These are phyloP conservation scores for Athripsodes cinereus DNA, from an alignment of 2,888 invertebrate genomes.

Conservation along the genomic window DNA sequence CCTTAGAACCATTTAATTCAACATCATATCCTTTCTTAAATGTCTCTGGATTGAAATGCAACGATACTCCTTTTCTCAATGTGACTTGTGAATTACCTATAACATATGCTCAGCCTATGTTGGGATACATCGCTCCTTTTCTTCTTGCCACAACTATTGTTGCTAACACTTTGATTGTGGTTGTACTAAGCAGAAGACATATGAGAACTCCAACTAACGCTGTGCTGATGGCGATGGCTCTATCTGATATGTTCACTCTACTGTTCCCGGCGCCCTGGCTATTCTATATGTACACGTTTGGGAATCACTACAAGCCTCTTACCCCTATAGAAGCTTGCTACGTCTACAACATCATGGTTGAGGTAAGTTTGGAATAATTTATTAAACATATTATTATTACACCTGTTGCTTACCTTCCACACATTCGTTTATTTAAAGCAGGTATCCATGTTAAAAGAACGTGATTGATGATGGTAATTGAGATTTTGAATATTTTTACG, in stretches of 20 bases:
- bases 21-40: conserved; percentile 3
- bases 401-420: too few relatives aligned
- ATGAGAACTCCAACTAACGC: conserved; percentile 90
- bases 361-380: too few relatives aligned
- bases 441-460: too few relatives aligned
- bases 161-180: conserved; percentile 84
- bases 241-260: conserved; percentile 91
- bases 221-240: conserved; percentile 93
- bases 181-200: conserved; percentile 82
- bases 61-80: conserved; percentile 39
- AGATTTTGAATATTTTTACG: too few relatives aligned
- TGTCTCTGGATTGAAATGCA: conserved; percentile 5
- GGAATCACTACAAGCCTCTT: conserved; percentile 76
- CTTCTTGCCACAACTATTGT: conserved; percentile 82
- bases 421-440: too few relatives aligned
- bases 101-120: conserved; percentile 62
- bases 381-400: too few relatives aligned
- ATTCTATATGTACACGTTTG: conserved; percentile 87
- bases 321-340: conserved; percentile 72
- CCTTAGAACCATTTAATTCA: conserved; percentile 4
- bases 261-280: conserved; percentile 87
- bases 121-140: conserved; percentile 75
- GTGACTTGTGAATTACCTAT: conserved; percentile 63
- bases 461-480: too few relatives aligned
- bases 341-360: conserved; percentile 73